Conservation (phyloP, 2,888 invertebrate genomes). For the Eretmocerus hayati region DNA sequence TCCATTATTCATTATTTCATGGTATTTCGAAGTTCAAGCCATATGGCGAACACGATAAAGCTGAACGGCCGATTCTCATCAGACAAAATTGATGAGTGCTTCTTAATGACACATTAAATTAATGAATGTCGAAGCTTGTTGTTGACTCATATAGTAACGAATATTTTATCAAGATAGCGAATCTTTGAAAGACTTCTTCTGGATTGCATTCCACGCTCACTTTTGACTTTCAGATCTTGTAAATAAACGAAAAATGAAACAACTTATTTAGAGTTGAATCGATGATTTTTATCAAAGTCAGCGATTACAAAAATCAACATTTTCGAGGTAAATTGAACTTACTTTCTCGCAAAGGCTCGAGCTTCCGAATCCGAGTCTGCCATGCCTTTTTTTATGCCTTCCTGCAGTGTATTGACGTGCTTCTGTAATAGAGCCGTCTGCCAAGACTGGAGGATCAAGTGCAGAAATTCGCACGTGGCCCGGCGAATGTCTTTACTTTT, state of each 20-base stretch:
- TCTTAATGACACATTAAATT: too few relatives aligned
- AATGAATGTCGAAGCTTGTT: too few relatives aligned
- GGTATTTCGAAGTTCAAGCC: too few relatives aligned
- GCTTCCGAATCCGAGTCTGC: slow-evolving; percentile 91
- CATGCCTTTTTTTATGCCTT: slow-evolving; percentile 79
- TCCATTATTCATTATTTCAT: too few relatives aligned
- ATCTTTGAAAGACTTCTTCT: neutral
- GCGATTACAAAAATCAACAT: too few relatives aligned
- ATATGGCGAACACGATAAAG: too few relatives aligned
- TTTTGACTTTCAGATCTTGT: neutral
- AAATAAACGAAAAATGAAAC: neutral
- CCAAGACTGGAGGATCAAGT: slow-evolving; percentile 81
- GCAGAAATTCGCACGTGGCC: slow-evolving; percentile 73
- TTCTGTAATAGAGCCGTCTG: slow-evolving; percentile 74
- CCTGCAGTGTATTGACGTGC: slow-evolving; percentile 69
- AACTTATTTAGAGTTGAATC: too few relatives aligned
- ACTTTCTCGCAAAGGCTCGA: slow-evolving; percentile 75
- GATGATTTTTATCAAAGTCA: too few relatives aligned
- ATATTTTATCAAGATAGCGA: neutral
- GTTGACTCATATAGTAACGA: too few relatives aligned
- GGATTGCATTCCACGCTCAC: neutral
- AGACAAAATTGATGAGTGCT: too few relatives aligned
- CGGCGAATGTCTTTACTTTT: slow-evolving; percentile 89
- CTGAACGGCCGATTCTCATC: too few relatives aligned
- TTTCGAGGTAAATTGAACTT: too few relatives aligned